Conservation (phyloP, 2,113 vertebrate genomes). For the Nothoprocta pentlandii region DNA sequence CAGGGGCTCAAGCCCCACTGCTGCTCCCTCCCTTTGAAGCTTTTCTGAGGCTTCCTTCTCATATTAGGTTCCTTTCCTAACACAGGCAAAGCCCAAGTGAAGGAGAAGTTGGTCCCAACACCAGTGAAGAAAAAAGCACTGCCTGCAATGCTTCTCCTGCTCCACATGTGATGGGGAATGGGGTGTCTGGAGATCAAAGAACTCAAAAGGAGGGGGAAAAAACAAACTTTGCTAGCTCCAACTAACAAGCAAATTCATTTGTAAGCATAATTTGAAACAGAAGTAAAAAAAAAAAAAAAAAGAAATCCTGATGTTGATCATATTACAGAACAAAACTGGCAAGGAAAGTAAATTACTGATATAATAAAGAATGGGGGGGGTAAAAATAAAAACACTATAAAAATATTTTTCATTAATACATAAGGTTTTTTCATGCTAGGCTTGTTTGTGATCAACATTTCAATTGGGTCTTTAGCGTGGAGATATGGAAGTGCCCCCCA, state of each 20-base stretch:
- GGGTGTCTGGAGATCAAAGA: constrained; percentile 50
- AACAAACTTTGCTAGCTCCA: background rate
- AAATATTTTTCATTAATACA: background rate
- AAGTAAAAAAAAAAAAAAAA: background rate
- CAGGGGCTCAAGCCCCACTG: background rate
- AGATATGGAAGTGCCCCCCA: background rate
- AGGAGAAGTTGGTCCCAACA: background rate
- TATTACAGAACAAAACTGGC: constrained; percentile 19
- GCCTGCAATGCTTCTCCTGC: constrained; percentile 5
- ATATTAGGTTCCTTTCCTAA: constrained; percentile 21
- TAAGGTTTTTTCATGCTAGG: background rate
- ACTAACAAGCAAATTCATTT: constrained; percentile 35
- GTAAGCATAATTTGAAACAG: constrained; percentile 44
- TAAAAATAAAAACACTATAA: constrained; percentile 3
- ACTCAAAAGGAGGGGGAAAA: background rate
- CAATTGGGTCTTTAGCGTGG: background rate
- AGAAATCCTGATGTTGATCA: background rate
- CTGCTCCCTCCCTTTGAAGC: background rate
- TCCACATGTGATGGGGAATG: constrained; percentile 24
- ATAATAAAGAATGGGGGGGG: constrained; percentile 1
- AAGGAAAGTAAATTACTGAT: constrained; percentile 18
- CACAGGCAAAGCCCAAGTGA: background rate
- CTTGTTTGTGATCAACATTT: background rate
- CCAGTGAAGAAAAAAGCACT: constrained; percentile 1
- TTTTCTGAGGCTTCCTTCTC: background rate